These are phyloP conservation scores for Sapayoa aenigma DNA, from an alignment of 2,113 vertebrate species.

Conservation along the genomic window DNA sequence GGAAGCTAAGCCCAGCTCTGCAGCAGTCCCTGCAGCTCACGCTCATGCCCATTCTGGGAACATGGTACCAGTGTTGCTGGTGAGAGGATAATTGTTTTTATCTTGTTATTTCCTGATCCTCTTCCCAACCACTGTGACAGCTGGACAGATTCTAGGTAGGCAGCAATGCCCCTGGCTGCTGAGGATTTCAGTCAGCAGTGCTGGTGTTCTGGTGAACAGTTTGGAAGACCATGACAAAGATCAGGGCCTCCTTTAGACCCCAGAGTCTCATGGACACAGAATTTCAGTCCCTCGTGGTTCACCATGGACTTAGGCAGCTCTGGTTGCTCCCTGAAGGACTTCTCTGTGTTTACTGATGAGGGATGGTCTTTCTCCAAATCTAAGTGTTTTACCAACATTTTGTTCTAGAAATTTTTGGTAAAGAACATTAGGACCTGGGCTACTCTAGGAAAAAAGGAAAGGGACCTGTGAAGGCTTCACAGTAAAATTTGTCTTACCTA, in stretches of 20 bases:
- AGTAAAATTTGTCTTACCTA: not conserved
- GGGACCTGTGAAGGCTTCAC: not conserved
- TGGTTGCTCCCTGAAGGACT: not conserved
- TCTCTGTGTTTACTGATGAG: not conserved
- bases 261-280: not conserved
- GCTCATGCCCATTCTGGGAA: not conserved
- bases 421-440: not conserved
- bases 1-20: not conserved
- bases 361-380: not conserved
- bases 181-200: not conserved
- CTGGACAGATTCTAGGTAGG: not conserved
- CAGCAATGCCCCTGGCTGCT: not conserved
- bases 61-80: not conserved
- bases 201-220: not conserved
- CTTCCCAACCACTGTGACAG: not conserved
- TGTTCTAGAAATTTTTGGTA: not conserved
- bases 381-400: not conserved
- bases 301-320: accelerated
- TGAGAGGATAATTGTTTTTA: not conserved
- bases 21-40: not conserved
- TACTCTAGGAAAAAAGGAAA: not conserved
- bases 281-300: not conserved
- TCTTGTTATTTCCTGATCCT: not conserved
- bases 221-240: not conserved
- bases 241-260: not conserved